Evolutionary conservation across 2,113 vertebrate genomes (phyloP), one percentile per base, ranked within the genome.

Genomic region (crab-eating macaque (Macaca fascicularis)): DNA sequence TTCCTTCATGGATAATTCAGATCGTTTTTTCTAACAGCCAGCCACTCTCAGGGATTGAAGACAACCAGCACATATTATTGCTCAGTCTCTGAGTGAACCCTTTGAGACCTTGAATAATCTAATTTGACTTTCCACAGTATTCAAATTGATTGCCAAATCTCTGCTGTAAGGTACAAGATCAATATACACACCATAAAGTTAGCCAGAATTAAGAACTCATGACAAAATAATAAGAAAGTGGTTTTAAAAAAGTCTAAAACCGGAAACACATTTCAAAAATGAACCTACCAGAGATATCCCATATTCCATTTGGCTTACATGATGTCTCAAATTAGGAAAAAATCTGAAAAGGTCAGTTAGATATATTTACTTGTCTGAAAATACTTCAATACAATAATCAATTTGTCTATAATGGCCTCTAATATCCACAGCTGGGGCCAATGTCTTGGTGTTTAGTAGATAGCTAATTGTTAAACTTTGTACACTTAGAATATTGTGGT

Each of bases 61-160:
- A 67, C 40, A 88, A 59, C 5, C 13, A 92, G 55, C 11, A 74
- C 43, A 79, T 45, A 59, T 32, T 86, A 84, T 72, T 82, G 45
- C 52, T 88, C 57, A 19, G 50, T 82, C 52, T 96, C 20, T 84
- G 48, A 76, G 14, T 95, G 90, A 90, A 89, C 40, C 48, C 32
- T 94, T 64, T 35, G 55, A 97, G 88, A 92, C 64, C 0, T 3
- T 57, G 14, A 67, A 55, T 50, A 89, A 92, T 75, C n/a, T 61
- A 92, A 67, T 74, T 55, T 50, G 90, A 87, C 10, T 90, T 92
- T 87, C 11, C 11, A 32, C 10, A 83, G 30, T 50, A 90, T 84
- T 87, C 16, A 84, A 55, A 90, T 57, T 80, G 86, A 97, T 89
- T 61, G 70, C 45, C 61, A 92, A 88, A 76, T 86, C 61, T 95